Conservation (phyloP, 1,140 invertebrate genomes). For the Schmidtea mediterranea region DNA sequence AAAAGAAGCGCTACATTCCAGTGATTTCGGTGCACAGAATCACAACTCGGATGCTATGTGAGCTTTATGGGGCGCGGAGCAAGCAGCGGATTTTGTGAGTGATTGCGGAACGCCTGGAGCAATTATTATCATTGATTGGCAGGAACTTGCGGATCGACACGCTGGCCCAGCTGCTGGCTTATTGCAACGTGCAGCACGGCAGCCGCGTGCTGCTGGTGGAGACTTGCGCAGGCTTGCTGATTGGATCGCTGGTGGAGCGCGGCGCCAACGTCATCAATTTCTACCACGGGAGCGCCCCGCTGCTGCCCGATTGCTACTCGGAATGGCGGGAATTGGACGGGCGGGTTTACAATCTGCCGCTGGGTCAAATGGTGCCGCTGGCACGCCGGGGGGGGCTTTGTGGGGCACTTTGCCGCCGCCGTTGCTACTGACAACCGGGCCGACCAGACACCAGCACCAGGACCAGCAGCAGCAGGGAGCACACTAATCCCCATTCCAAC, state of each 20-base stretch:
- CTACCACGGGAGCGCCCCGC: no score
- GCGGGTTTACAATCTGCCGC: no score
- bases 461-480: no score
- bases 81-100: conserved; percentile 41
- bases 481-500: no score
- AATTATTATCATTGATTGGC: conserved; percentile 7
- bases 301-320: no score
- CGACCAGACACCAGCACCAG: no score
- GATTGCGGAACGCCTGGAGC: not conserved
- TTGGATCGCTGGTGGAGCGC: conserved; percentile 44
- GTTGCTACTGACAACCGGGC: no score
- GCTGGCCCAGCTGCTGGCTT: conserved; percentile 52
- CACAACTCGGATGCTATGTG: conserved; percentile 40
- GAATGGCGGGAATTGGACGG: no score
- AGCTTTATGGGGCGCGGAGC: conserved; percentile 49
- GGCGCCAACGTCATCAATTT: not conserved
- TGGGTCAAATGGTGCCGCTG: no score
- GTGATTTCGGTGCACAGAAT: conserved; percentile 32
- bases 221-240: conserved; percentile 48
- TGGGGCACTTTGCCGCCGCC: no score
- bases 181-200: conserved; percentile 45
- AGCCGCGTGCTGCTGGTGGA: conserved; percentile 58
- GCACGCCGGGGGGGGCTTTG: no score
- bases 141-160: conserved; percentile 48
- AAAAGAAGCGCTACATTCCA: conserved; percentile 35